A percentile compares a stretch with the other conserved stretches of the same genome.
Evolutionary conservation across 1,140 invertebrate genomes (phyloP).

Genomic region (Himalopsyche phryganea): DNA sequence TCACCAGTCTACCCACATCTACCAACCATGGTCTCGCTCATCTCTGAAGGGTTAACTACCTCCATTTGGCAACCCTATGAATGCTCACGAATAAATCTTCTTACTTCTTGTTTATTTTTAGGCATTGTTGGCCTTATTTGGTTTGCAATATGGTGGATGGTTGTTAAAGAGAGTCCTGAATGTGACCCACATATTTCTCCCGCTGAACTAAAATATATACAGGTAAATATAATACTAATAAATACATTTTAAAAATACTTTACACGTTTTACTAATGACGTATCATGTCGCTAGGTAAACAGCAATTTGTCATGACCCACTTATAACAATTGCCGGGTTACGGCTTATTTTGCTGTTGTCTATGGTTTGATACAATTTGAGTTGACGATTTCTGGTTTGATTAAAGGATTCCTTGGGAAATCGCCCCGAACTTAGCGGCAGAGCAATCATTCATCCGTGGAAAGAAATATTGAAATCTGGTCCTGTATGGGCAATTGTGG

Average conservation of each 20-base stretch:
- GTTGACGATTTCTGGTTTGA: no score
- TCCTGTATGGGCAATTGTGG: conserved; percentile 87
- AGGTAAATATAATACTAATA: conserved; percentile 38
- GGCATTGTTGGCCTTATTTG: conserved; percentile 66
- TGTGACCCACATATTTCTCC: conserved; percentile 70
- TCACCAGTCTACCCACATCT: no score
- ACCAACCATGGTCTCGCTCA: no score
- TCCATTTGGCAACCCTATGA: no score
- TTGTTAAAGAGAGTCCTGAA: conserved; percentile 74
- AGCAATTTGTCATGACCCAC: not conserved
- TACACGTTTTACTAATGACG: not conserved
- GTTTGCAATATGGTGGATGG: conserved; percentile 65
- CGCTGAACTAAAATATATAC: conserved; percentile 76
- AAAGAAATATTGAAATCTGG: conserved; percentile 72
- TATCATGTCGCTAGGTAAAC: no score
- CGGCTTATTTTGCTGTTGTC: no score
- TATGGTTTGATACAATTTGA: no score
- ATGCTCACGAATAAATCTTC: no score
- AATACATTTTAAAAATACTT: not conserved
- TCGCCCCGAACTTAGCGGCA: conserved; percentile 22
- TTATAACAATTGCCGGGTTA: no score
- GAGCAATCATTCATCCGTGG: conserved; percentile 69
- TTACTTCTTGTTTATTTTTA: conserved; percentile 40
- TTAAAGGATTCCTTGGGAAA: conserved; percentile 45
- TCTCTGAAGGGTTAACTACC: no score